Evolutionary conservation across 2,113 vertebrate species (phyloP), one percentile per base, ranked within the genome.

Genomic region (Silurus asotus): DNA sequence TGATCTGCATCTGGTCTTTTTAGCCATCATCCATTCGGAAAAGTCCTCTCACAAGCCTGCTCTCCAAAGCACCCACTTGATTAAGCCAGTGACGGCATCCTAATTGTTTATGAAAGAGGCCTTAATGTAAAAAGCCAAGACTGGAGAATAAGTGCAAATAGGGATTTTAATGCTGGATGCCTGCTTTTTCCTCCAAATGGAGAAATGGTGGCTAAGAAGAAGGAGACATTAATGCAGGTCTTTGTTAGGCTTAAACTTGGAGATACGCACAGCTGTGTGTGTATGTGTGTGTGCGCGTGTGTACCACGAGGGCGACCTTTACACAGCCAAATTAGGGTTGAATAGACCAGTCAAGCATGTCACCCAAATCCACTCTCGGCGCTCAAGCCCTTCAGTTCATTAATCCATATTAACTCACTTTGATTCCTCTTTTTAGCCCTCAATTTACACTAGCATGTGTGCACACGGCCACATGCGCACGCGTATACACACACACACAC

Each of bases 271-370:
- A 80, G 88, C 64, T 88, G 74, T 79, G 84, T 45, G 62, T 92
- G 93, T 92, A 93, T 17, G 15, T 45, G 14, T 70, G 67, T 70
- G 94, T 8, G 28, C 17, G 14, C 45, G 67, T 70, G 94, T 93
- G 94, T 92, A 95, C 93, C 95, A 76, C 13, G 92, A 95, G 90
- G 90, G 85, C 94, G 91, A 90, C 87, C 91, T 93, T 94, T 94
- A 94, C 93, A 91, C 89, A 80, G 87, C 85, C 88, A 94, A 94
- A 94, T 94, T 94, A 93, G 91, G 86, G 86, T 70, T 88, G 91
- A 92, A 94, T 92, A 89, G 92, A 88, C 92, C 90, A 90, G 90
- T 87, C 88, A 92, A 93, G 93, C 92, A 93, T 92, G 93, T 93
- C 90, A 84, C 92, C 61, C 91, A 90, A 90, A 87, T 72, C 72